Base-by-base conservation (phyloP, 2,888 invertebrate species). In the Chalcosyrphus nemorum region DNA sequence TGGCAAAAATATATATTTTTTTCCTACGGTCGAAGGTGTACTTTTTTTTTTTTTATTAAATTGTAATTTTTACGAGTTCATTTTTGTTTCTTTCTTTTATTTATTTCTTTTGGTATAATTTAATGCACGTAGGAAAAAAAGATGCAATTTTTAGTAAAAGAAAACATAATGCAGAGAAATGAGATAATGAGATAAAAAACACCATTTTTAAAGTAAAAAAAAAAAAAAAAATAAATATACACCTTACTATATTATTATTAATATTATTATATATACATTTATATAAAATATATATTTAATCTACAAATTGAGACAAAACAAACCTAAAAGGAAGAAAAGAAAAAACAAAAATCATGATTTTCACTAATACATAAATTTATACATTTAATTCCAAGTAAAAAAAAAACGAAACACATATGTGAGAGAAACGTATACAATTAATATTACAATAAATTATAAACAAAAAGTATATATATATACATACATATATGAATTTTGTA, bases 401-500 rank as follows among this genome's bases (percentile, higher is more conserved):
- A 61, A 50, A 82, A 47, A 80, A 80, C 68, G 80, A 80, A 77
- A 84, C 65, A 80, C 80, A 70, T 80, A 80, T 84, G 84, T 84
- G 84, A 84, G 80, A 84, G 84, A 70, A 84, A 84, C 84, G 84
- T 84, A 84, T 84, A 84, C 84, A 84, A 84, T 84, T 84, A 84
- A 74, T 75, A 80, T 80, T 70, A 84, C 75, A 80, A 80, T 84
- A 84, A 80, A 81, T 75, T 70, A 81, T 52, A 52, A 76, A 65
- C 43, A 47, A 29, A 57, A 41, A 57, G 29, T 47, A 50, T 63
- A 66, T 65, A 72, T 54, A 72, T 21, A 63, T 68, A 61, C 13
- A 32, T 50, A 78, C 19, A 57, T 78, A 52, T 71, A 82, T 77
- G 77, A 59, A 70, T 80, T 84, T 80, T 84, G 80, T 80, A 84